Conservation (phyloP, 2,797 vertebrate genomes). For the Onychomys torridus region DNA sequence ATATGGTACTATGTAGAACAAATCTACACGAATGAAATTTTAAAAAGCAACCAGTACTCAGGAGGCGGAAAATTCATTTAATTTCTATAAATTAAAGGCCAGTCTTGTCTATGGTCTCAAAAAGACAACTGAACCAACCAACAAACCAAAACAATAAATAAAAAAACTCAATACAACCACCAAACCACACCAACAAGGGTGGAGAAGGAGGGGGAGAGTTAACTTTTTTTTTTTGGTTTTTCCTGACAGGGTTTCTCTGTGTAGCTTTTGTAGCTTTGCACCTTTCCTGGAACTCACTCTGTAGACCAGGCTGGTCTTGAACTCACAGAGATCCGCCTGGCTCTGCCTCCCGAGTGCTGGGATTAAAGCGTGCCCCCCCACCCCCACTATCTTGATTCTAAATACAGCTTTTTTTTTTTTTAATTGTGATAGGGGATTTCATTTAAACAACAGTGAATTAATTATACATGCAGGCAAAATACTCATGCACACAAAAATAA, state of each 20-base stretch:
- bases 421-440: neutral
- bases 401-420: neutral
- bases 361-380: too few species aligned
- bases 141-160: neutral
- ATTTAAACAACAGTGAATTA: conserved; percentile 6
- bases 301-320: too few species aligned
- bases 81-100: neutral
- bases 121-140: neutral
- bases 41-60: neutral
- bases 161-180: neutral
- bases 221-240: neutral
- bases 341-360: too few species aligned
- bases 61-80: neutral
- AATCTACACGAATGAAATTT: neutral
- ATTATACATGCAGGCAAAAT: neutral
- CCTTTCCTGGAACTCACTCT: too few species aligned
- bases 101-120: neutral
- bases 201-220: neutral
- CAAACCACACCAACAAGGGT: too few species aligned
- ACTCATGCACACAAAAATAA: too few species aligned
- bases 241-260: too few species aligned
- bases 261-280: too few species aligned
- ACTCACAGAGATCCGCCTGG: too few species aligned
- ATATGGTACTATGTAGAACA: neutral
- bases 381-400: neutral